phyloP scores from a whole-genome alignment of 2,113 vertebrate genomes.

The Sinocyclocheilus rhinocerous region DNA sequence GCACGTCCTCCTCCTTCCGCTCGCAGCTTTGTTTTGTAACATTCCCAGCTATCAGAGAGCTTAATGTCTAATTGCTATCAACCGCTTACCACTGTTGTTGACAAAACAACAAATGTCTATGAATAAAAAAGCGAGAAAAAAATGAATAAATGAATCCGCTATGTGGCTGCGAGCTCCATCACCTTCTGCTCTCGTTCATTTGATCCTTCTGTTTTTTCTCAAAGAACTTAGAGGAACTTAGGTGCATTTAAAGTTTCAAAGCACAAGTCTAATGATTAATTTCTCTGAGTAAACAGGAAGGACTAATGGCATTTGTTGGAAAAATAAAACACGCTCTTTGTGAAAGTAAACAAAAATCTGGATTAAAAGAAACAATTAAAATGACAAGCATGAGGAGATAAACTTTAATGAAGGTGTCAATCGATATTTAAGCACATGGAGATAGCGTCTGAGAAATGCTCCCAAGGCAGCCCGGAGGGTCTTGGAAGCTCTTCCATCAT shows the following conservation, averaged over 20 bases:
- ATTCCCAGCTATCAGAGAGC: slow-evolving; percentile 68
- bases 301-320: not conserved
- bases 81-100: slow-evolving; percentile 68
- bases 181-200: not conserved
- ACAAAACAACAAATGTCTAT: slow-evolving; percentile 63
- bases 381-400: slow-evolving; percentile 9
- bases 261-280: slow-evolving; percentile 12
- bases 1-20: slow-evolving; percentile 41
- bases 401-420: slow-evolving; percentile 62
- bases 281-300: slow-evolving; percentile 47
- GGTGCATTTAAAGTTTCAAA: slow-evolving; percentile 38
- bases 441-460: slow-evolving; percentile 67
- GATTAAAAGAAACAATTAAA: slow-evolving; percentile 42
- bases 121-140: slow-evolving; percentile 37
- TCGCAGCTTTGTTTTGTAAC: slow-evolving; percentile 75
- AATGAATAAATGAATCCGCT: not conserved
- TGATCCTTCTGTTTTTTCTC: slow-evolving; percentile 48
- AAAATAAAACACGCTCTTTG: slow-evolving; percentile 32
- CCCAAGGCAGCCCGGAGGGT: slow-evolving; percentile 64
- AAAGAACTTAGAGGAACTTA: slow-evolving; percentile 25
- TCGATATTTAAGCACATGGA: slow-evolving; percentile 70
- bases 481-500: slow-evolving; percentile 63
- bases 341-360: slow-evolving; percentile 39
- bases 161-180: slow-evolving; percentile 13
- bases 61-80: slow-evolving; percentile 73